Conservation (phyloP, 2,113 vertebrate genomes). For the Sebastes fasciatus region DNA sequence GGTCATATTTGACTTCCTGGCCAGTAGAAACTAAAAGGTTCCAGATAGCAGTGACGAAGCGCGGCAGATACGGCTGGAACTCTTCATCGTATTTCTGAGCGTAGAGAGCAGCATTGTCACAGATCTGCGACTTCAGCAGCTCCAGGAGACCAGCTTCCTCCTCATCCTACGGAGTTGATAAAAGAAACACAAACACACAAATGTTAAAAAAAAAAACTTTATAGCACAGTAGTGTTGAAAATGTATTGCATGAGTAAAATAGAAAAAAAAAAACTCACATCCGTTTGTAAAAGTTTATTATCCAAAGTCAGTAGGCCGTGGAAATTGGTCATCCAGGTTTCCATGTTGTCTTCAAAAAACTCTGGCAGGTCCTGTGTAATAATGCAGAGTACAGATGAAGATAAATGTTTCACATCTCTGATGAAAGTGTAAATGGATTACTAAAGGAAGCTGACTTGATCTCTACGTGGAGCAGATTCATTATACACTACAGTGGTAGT, state of each 20-base stretch:
- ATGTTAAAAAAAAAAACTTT: background rate
- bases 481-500: background rate
- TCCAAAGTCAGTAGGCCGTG: constrained; percentile 96
- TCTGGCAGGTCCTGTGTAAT: constrained; percentile 93
- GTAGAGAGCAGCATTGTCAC: constrained; percentile 98
- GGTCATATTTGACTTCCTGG: constrained; percentile 97
- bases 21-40: constrained; percentile 97
- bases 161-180: constrained; percentile 88
- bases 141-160: constrained; percentile 97
- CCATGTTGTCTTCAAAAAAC: constrained; percentile 99
- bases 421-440: background rate
- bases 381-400: background rate
- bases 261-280: constrained; percentile 86
- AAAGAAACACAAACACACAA: background rate
- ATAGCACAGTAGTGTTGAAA: background rate
- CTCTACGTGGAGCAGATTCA: background rate
- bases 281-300: constrained; percentile 97
- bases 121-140: constrained; percentile 97
- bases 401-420: background rate
- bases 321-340: constrained; percentile 99
- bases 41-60: constrained; percentile 98
- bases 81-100: constrained; percentile 99
- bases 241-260: too few species aligned
- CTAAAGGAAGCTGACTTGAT: background rate
- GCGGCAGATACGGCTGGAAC: constrained; percentile 96